Base-by-base conservation (phyloP, 2,113 vertebrate species). In the Pelmatolapia mariae region DNA sequence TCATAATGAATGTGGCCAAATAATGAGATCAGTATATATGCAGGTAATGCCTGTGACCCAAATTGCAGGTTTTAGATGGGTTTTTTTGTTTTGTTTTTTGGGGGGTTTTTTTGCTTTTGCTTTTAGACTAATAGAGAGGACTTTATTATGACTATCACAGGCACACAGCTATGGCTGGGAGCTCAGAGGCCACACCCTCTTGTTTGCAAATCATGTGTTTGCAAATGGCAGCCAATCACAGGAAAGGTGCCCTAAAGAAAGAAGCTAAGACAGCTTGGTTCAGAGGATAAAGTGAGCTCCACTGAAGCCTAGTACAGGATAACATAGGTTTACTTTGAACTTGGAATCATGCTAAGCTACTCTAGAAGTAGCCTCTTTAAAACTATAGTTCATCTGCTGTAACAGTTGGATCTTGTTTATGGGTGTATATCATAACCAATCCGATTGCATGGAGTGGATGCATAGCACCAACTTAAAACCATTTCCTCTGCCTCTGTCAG, bases 401-500 rank as follows among this genome's bases (percentile, higher is more conserved):
- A 33, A 52, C 76, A 54, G 52, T 19, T 43, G 56, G 79, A 29
- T 40, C 36, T 59, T 57, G 15, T 57, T 29, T 81, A 43, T 43
- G 22, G 33, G 5, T 80, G 7, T 80, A 22, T 78, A 50, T 1
- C 10, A 31, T n/a, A 50, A 52, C 43, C 26, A 78, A 13, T 50
- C 24, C 0, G 1, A 31, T 8, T 50, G 15, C 9, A n/a, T 78
- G 45, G 9, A 78, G 26, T n/a, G 31, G 47, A 26, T 73, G 6
- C 3, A 33, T 0, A n/a, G 12, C 10, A 24, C 15, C 19, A 31
- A 50, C 80, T 80, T 78, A 0, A 79, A 61, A 50, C 5, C 5
- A 22, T 40, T 13, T 16, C 38, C 19, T 19, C 4, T 54, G 26
- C 89, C 24, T 90, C 50, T 89, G 52, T 86, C 94, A 99, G 99